Conservation (phyloP, 2,888 invertebrate species). For the Allygus modestus region DNA sequence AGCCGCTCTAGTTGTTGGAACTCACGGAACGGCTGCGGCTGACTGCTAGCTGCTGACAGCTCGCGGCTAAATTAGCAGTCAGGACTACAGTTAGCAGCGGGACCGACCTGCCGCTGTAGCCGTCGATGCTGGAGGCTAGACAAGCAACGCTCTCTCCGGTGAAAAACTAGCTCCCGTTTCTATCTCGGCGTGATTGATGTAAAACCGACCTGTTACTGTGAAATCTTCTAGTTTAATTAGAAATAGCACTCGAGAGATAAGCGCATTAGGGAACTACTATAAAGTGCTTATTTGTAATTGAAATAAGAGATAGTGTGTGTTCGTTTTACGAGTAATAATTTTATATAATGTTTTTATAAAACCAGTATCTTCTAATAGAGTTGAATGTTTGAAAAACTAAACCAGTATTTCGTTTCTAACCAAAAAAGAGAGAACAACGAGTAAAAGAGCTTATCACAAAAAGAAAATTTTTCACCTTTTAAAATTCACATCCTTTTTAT, state of each 20-base stretch:
- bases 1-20: slow-evolving; percentile 15
- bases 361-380: too few species aligned
- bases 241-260: too few species aligned
- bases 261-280: not conserved
- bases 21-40: not conserved
- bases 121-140: too few species aligned
- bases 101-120: not conserved
- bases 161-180: slow-evolving; percentile 23
- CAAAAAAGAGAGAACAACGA: too few species aligned
- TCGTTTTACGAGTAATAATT: too few species aligned
- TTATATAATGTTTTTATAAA: too few species aligned
- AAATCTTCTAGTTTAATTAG: not conserved
- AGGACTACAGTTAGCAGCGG: not conserved
- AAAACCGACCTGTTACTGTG: not conserved
- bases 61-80: not conserved
- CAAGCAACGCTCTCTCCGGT: not conserved
- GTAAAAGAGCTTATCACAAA: too few species aligned
- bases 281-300: not conserved
- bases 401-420: too few species aligned
- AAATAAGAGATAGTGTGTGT: too few species aligned
- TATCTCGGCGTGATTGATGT: not conserved
- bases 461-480: too few species aligned
- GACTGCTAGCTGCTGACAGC: slow-evolving; percentile 9
- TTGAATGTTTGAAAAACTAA: too few species aligned
- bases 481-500: too few species aligned